Conservation (phyloP, 2,797 vertebrate species). For the Graptemys geographica region DNA sequence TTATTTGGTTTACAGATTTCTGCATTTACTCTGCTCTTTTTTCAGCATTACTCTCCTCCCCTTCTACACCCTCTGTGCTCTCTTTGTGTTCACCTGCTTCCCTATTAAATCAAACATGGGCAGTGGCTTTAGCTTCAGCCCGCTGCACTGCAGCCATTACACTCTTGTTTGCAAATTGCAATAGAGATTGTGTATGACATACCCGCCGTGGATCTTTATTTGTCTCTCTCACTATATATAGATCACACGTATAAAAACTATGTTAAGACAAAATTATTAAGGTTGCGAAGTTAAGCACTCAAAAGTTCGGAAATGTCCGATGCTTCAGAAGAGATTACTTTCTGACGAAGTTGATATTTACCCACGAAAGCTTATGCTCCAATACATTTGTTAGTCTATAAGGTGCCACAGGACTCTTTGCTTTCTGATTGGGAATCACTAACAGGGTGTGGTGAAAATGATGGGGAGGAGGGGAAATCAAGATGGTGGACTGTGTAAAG, state of each 20-base stretch:
- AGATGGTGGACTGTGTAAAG: background rate
- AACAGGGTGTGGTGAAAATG: background rate
- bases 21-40: background rate
- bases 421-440: background rate
- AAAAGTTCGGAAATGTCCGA: conserved; percentile 41
- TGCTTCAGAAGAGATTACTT: conserved; percentile 27
- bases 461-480: background rate
- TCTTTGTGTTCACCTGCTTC: background rate
- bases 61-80: background rate
- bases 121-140: background rate
- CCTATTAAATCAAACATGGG: background rate
- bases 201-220: background rate
- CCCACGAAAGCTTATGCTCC: too few relatives aligned
- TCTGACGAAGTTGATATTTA: background rate
- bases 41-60: background rate
- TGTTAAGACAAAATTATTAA: background rate
- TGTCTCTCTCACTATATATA: background rate
- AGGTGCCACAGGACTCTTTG: too few relatives aligned
- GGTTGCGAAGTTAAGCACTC: conserved; percentile 17
- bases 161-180: background rate
- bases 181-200: background rate
- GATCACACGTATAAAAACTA: background rate
- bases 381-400: too few relatives aligned
- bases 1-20: background rate
- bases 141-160: background rate